Percentiles rank a stretch among this genome's conserved stretches.
These are phyloP conservation scores for Triplophysa tibetana DNA, from an alignment of 2,113 vertebrate genomes.

Conservation along the genomic window DNA sequence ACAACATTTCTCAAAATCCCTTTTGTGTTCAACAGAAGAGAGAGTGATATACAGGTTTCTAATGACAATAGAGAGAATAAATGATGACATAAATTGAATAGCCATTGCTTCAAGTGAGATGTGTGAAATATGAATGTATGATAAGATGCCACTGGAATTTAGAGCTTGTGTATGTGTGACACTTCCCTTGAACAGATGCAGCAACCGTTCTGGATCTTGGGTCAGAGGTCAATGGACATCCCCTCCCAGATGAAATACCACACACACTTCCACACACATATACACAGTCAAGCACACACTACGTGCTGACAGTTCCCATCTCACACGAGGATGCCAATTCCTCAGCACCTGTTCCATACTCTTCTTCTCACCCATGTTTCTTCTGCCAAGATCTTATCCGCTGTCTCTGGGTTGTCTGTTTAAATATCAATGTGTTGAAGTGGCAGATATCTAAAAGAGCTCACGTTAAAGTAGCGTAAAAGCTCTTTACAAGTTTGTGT, in stretches of 20 bases:
- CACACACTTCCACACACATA: neutral
- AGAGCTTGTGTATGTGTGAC: neutral
- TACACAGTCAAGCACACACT: neutral
- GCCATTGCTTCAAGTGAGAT: neutral
- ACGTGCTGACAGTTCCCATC: neutral
- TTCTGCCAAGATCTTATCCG: neutral
- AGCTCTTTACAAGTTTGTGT: neutral
- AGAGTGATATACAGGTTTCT: no score
- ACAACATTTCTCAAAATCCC: no score
- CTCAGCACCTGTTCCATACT: neutral
- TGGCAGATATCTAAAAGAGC: neutral
- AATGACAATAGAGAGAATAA: no score
- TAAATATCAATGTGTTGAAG: slow-evolving; percentile 8
- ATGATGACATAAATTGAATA: neutral
- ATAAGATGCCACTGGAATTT: neutral
- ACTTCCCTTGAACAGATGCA: neutral
- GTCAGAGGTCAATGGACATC: neutral
- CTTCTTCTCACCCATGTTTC: neutral
- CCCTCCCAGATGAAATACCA: slow-evolving; percentile 11
- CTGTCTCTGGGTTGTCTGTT: neutral
- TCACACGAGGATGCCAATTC: slow-evolving; percentile 19
- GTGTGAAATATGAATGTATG: neutral
- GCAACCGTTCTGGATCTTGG: neutral
- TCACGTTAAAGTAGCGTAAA: neutral
- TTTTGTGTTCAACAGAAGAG: no score